Evolutionary conservation across 1,140 invertebrate species (phyloP).

Genomic region (Drosophila sulfurigaster): DNA sequence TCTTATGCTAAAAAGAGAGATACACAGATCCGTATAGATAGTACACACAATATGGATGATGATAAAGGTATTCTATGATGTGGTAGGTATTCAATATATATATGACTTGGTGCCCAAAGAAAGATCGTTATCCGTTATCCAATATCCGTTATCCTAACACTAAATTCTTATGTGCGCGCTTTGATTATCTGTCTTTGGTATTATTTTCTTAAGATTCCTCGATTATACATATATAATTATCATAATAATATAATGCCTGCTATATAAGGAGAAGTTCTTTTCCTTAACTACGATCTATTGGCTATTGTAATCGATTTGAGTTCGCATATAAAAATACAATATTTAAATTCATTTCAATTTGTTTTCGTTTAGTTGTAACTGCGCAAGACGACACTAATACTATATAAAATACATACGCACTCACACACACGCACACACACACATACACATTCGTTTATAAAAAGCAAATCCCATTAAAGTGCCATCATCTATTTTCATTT

Average conservation of each 20-base stretch:
- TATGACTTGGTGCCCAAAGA: conserved; percentile 59
- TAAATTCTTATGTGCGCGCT: conserved; percentile 61
- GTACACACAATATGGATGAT: neutral
- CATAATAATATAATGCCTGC: conserved; percentile 24
- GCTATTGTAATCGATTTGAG: conserved; percentile 51
- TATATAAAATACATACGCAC: conserved; percentile 34
- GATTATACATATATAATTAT: neutral
- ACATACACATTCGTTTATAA: conserved; percentile 44
- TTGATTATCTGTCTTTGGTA: conserved; percentile 76
- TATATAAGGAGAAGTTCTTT: neutral
- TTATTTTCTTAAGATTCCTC: conserved; percentile 26
- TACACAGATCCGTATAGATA: conserved; percentile 11
- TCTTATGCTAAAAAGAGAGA: conserved; percentile 21
- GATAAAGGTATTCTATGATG: neutral
- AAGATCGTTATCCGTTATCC: conserved; percentile 28
- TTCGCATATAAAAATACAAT: conserved; percentile 72
- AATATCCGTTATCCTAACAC: conserved; percentile 10
- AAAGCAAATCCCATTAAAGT: conserved; percentile 80
- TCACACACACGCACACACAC: conserved; percentile 16
- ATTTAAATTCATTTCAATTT: conserved; percentile 68
- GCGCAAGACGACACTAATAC: conserved; percentile 48
- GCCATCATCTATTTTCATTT: conserved; percentile 43
- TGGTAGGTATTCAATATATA: neutral
- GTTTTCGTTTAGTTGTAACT: conserved; percentile 51
- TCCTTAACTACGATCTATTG: conserved; percentile 32